Conservation (phyloP, 2,888 invertebrate species). For the Empis livida region DNA sequence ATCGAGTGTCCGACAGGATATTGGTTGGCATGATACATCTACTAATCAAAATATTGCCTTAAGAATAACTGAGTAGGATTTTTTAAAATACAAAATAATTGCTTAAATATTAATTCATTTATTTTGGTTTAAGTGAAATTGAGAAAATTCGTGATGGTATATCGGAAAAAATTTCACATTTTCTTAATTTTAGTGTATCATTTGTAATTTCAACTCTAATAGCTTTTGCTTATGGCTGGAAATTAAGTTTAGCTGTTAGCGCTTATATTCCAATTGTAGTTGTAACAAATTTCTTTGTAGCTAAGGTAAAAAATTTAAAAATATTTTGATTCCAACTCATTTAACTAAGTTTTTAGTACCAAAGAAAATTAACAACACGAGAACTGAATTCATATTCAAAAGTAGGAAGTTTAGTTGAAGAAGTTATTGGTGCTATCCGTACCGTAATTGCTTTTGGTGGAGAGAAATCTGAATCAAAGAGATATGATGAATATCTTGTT, state of each 20-base stretch:
- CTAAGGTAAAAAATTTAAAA: constrained; percentile 41
- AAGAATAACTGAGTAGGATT: constrained; percentile 53
- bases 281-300: constrained; percentile 57
- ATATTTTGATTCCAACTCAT: too few species aligned
- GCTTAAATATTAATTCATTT: neutral
- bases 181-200: constrained; percentile 43
- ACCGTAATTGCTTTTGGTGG: constrained; percentile 73
- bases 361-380: constrained; percentile 50
- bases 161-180: constrained; percentile 69
- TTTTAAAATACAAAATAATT: constrained; percentile 1
- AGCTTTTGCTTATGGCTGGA: constrained; percentile 74
- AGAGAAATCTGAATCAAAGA: constrained; percentile 55
- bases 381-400: constrained; percentile 61
- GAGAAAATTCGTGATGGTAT: constrained; percentile 74
- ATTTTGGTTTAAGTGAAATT: constrained; percentile 44
- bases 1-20: constrained; percentile 56
- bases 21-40: constrained; percentile 60
- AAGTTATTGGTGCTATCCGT: constrained; percentile 56
- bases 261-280: constrained; percentile 67
- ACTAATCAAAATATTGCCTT: constrained; percentile 60
- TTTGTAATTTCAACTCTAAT: constrained; percentile 48
- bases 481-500: constrained; percentile 43
- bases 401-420: constrained; percentile 65
- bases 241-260: constrained; percentile 67
- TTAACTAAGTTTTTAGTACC: too few species aligned